Evolutionary conservation across 2,888 invertebrate species (phyloP).

Genomic region (Cactoblastis cactorum): DNA sequence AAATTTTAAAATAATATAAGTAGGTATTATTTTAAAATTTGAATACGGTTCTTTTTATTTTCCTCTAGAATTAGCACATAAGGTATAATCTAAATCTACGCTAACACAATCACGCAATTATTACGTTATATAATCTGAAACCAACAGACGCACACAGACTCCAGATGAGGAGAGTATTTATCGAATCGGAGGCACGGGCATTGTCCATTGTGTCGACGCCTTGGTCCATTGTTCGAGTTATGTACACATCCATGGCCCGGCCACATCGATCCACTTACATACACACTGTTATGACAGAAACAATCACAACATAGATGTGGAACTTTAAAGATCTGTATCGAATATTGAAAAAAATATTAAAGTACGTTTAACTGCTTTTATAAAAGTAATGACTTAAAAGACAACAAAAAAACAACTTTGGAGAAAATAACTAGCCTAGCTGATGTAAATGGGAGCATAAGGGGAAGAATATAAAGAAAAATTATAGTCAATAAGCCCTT

Average conservation of each 20-base stretch:
- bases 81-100: constrained; percentile 1
- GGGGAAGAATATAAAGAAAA: too few relatives aligned
- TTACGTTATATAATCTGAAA: constrained; percentile 52
- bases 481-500: too few relatives aligned
- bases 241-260: constrained; percentile 41
- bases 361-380: too few relatives aligned
- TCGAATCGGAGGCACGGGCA: constrained; percentile 62
- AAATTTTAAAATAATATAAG: too few relatives aligned
- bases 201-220: constrained; percentile 75
- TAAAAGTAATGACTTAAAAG: background rate
- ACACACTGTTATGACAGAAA: constrained; percentile 38
- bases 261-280: constrained; percentile 56
- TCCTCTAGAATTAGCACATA: background rate
- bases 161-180: constrained; percentile 66
- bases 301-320: background rate
- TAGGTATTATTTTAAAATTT: too few relatives aligned
- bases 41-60: too few relatives aligned
- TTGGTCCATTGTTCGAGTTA: constrained; percentile 63
- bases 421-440: too few relatives aligned
- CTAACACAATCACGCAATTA: constrained; percentile 22
- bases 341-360: too few relatives aligned
- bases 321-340: background rate
- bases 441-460: too few relatives aligned
- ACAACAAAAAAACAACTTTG: too few relatives aligned
- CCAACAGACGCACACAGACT: constrained; percentile 45